phyloP scores from a whole-genome alignment of 2,113 vertebrate genomes.

The Lipophrys pholis region DNA sequence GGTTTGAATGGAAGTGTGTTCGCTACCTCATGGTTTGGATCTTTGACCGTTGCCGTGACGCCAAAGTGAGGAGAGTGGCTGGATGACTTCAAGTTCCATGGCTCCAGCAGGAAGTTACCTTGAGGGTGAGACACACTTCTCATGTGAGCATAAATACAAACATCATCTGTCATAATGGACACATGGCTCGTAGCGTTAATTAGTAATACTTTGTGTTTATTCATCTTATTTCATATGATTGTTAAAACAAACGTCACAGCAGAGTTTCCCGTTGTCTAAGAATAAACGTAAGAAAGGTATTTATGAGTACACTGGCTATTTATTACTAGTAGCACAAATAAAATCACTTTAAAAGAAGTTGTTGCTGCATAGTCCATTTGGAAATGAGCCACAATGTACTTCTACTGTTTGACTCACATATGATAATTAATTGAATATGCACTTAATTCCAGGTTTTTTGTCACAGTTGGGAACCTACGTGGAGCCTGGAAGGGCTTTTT shows the following conservation, averaged over 20 bases:
- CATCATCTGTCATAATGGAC: background rate
- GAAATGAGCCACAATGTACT: background rate
- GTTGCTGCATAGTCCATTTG: background rate
- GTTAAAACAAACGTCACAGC: background rate
- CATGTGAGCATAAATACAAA: slow-evolving; percentile 8
- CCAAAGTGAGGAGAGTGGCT: slow-evolving; percentile 87
- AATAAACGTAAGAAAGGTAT: background rate
- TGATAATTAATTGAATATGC: background rate
- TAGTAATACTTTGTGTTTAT: too few species aligned
- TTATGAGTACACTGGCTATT: background rate
- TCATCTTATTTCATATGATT: too few species aligned
- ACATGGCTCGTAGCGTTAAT: too few species aligned
- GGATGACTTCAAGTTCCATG: slow-evolving; percentile 80
- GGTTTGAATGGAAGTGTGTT: background rate
- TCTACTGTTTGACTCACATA: background rate
- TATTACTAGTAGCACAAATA: background rate
- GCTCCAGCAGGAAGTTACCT: slow-evolving; percentile 90
- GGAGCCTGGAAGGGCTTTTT: slow-evolving; percentile 18
- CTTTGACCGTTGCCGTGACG: slow-evolving; percentile 86
- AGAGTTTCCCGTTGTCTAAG: background rate
- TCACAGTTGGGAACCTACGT: slow-evolving; percentile 3
- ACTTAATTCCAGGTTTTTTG: slow-evolving; percentile 10
- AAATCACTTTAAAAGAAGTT: background rate
- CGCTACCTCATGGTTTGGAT: slow-evolving; percentile 83
- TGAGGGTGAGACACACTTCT: slow-evolving; percentile 53